Evolutionary conservation across 1,140 invertebrate species (phyloP), one percentile per base, ranked within the genome.

Genomic region (Procambarus virginalis): DNA sequence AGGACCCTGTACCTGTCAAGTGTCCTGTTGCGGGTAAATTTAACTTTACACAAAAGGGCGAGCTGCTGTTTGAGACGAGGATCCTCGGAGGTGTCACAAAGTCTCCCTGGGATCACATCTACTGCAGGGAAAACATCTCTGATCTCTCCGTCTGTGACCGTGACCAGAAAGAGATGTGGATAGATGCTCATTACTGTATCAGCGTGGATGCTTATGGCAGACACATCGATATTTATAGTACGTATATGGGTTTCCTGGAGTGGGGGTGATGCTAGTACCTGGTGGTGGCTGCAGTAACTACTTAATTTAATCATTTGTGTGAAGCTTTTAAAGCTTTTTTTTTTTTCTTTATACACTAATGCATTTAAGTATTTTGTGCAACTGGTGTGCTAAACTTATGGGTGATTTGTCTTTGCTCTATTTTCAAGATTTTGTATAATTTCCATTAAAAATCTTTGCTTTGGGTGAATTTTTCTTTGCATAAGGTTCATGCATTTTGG

Each of bases 11-110:
- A 0, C 97, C 98, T 5, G 97, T 99, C 9, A 96, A 97, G 79
- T 99, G 98, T 94, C 98, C 99, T 0, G 96, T 99, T 2, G 98
- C 98, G 75, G 98, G 99, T 10, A 99, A 99, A 94, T 99, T 98
- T 93, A 97, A 96, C 93, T 99, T 99, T 93, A 96, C 96, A 1
- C 98, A 99, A 94, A 95, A 94, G 92, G 94, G 94, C 3, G 93
- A 94, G 60, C 93, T 94, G 70, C 92, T 93, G 10, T 95, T 95
- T 90, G 92, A 93, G 78, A 95, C 95, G 0, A 92, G 95, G 85
- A 95, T 96, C 86, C 92, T 94, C 73, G 94, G 95, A 14, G 95
- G 95, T 86, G 94, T 96, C 2, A 96, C 95, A 3, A 94, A 95
- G 77, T 93, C 93, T 73, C 95, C 95, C 3, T 93, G 95, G 90